Evolutionary conservation across 2,113 vertebrate genomes (phyloP).

Genomic region (Oreamnos americanus): DNA sequence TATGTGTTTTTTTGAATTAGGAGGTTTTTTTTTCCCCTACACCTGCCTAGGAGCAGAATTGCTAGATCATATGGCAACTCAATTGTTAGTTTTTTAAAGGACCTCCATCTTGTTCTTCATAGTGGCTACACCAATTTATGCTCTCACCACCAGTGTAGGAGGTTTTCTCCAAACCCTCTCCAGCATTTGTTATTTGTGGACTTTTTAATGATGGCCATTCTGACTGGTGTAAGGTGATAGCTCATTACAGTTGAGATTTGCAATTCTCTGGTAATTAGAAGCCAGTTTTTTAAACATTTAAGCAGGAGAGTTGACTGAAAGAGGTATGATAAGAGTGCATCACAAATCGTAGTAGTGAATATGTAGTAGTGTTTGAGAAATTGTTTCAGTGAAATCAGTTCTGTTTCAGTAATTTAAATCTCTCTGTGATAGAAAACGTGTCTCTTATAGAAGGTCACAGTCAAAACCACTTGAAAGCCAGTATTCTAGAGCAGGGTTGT

Average conservation of each 20-base stretch:
- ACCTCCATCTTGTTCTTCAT: not conserved
- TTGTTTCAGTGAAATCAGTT: not conserved
- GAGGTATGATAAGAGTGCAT: not conserved
- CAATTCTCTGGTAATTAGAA: not conserved
- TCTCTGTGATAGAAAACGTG: not conserved
- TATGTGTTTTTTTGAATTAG: not conserved
- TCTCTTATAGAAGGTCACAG: not conserved
- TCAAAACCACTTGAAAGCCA: not conserved
- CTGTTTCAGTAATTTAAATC: not conserved
- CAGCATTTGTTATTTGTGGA: not conserved
- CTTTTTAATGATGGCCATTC: not conserved
- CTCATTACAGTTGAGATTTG: not conserved
- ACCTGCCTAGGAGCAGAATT: not conserved
- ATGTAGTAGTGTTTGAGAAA: not conserved
- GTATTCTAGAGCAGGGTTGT: not conserved
- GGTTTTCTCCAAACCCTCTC: not conserved
- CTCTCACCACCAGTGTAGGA: not conserved
- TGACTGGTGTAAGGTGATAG: not conserved
- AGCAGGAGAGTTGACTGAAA: not conserved
- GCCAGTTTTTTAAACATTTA: not conserved
- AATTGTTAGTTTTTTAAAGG: not conserved
- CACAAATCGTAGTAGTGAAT: not conserved
- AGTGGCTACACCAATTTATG: not conserved
- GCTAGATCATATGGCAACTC: not conserved
- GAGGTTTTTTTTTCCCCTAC: not conserved